Evolutionary conservation across 2,888 invertebrate species (phyloP), one percentile per base, ranked within the genome.

Genomic region (Lochmaea crataegi): DNA sequence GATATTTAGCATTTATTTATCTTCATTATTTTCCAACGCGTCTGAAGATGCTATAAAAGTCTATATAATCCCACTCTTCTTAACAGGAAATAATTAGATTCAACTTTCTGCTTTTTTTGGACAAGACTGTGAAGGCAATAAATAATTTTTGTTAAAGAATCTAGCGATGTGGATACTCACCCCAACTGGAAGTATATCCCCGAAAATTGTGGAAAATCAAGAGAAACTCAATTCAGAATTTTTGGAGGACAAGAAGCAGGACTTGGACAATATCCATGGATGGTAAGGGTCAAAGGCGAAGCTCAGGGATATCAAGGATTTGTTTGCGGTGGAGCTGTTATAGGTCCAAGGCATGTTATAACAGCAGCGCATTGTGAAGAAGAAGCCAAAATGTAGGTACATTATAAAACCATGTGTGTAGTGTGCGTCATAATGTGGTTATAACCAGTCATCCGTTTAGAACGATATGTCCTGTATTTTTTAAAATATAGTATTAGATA

Each of bases 361-460:
- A 70, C 70, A 18, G 70, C 70, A 16, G 70, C 70, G 14, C 70
- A 70, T 57, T 70, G 70, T 22, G 57, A 57, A n/a, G 64, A 70
- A 65, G 64, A 70, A 10, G 57, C 64, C 26, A 70, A 56, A 7
- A 64, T 70, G 70, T 70, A 64, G 18, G 70, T 10, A 65, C n/a
- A 45, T 12, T 2, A 10, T 18, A 18, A 64, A 45, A 45, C 11
- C n/a, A 22, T 42, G 38, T 42, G 38, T 22, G 1, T 26, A 32
- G 5, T 7, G 1, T 6, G 1, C 4, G 3, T 26, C 26, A 26
- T 26, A 26, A 26, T 26, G 26, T 26, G 32, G 32, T 2, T 32
- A 5, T 32, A 32, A 32, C 32, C 5, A 32, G 32, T 32, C 5
- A 32, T 32, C 32, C 32, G 2, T 2, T 5, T n/a, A n/a, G n/a